Evolutionary conservation across 2,797 vertebrate species (phyloP), one percentile per base, ranked within the genome.

Genomic region (Siniperca obscura): DNA sequence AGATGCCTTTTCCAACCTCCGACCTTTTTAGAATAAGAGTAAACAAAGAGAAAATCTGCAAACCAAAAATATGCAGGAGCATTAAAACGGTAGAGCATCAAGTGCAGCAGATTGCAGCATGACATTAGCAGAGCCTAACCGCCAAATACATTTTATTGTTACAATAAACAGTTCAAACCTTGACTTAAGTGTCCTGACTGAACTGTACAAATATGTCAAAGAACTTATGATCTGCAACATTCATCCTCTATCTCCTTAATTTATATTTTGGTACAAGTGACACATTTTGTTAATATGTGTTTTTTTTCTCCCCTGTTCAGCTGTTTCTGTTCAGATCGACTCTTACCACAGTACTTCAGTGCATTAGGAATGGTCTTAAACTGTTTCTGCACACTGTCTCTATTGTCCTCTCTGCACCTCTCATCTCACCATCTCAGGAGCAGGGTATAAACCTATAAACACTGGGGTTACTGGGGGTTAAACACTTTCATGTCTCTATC

Each of bases 401-500:
- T 21, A 3, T 48, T 50, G 57, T 34, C 56, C 36, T 34, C 62
- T 57, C 27, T 50, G 62, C 80, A 72, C 50, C 66, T 80, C 62
- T 87, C 59, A 77, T 75, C 76, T 80, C 74, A 2, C 40, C 64
- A 61, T 74, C 85, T 67, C 76, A 66, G 70, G 16, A 81, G 34
- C 69, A 52, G 59, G 40, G 7, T 66, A 55, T 65, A 85, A 87
- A 78, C 79, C 5, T 66, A 55, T 65, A 86, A 87, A 78, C 79
- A 83, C 75, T 5, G 38, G 67, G 88, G 86, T 90, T 76, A 80
- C 81, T 60, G 64, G 1, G 40, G 87, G 86, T 92, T 89, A 91
- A 91, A 90, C 78, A 68, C 79, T 81, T 90, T 83, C 64, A 78
- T 82, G 84, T 87, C 70, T 46, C 59, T n/a, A 53, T 84, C 83